Base-by-base conservation (phyloP, 2,113 vertebrate species). In the Nesogale talazaci region DNA sequence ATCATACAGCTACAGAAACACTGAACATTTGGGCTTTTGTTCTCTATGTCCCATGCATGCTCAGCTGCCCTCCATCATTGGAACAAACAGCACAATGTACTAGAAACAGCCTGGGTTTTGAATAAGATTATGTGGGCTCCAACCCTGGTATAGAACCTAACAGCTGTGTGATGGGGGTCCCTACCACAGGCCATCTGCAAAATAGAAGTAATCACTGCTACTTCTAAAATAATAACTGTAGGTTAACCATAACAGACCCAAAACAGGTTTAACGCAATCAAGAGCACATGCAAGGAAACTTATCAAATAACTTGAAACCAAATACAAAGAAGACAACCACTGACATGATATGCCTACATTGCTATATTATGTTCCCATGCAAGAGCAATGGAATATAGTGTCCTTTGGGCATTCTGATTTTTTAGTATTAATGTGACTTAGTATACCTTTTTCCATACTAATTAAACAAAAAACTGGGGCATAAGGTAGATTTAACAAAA, bases 1-100 rank as follows among this genome's bases (percentile, higher is more conserved):
- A 1, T 38, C 34, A 46, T 2, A 6, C 38, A 19, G 8, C 29
- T 23, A 8, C 9, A 31, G 40, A 29, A 29, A 56, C 0, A 0
- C 42, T 83, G 46, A 17, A 29, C 38, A 38, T 8, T 27, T 42
- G 56, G 52, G 40, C 29, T 20, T n/a, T 52, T 2, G 2, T 38
- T 31, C n/a, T 52, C 42, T 29, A 22, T 61, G 22, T 10, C 1
- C 16, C 56, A 6, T 0, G 3, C 23, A 29, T 6, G 6, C 25
- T 38, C 2, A 0, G 78, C 10, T 4, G 8, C 36, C 2, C 6
- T 22, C 22, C 23, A 2, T 16, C 75, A 1, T 0, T 17, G 1
- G 11, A 27, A 40, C 23, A 29, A 3, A 57, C 42, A 20, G 27
- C 34, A 2, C 2, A 0, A 36, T 1, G 14, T 40, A 3, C 56